These are phyloP conservation scores for Euleptes europaea DNA, from an alignment of 2,113 vertebrate species.

Conservation along the genomic window DNA sequence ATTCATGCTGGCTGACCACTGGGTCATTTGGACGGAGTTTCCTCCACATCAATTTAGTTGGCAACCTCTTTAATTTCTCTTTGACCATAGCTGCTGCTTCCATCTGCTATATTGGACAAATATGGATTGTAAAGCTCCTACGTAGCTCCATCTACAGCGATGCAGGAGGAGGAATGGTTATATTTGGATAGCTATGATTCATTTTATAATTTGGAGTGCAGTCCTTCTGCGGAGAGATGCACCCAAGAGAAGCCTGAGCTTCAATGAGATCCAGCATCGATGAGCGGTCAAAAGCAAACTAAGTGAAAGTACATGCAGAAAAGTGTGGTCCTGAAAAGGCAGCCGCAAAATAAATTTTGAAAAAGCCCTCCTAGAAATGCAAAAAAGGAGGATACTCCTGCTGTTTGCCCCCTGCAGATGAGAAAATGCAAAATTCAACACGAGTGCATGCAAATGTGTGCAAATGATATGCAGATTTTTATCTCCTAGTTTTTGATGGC, in stretches of 20 bases:
- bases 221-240: not conserved
- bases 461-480: conserved; percentile 68
- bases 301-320: not conserved
- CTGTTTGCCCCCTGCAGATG: conserved; percentile 47
- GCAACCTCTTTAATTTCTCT: not conserved
- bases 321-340: not conserved
- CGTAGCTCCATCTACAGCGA: conserved; percentile 1
- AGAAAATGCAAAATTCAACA: conserved; percentile 55
- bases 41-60: conserved; percentile 6
- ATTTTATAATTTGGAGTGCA: conserved; percentile 3
- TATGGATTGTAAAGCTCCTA: not conserved
- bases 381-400: conserved; percentile 34
- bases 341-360: conserved; percentile 20
- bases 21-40: not conserved
- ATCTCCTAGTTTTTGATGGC: conserved; percentile 70
- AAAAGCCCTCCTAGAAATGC: conserved; percentile 5
- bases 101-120: not conserved
- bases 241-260: not conserved
- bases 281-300: not conserved
- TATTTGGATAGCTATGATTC: not conserved
- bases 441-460: conserved; percentile 63
- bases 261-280: not conserved
- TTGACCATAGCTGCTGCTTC: conserved; percentile 25
- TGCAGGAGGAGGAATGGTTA: not conserved
- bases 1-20: conserved; percentile 7